Evolutionary conservation across 2,888 invertebrate genomes (phyloP).

Genomic region (Drosophila siamana): DNA sequence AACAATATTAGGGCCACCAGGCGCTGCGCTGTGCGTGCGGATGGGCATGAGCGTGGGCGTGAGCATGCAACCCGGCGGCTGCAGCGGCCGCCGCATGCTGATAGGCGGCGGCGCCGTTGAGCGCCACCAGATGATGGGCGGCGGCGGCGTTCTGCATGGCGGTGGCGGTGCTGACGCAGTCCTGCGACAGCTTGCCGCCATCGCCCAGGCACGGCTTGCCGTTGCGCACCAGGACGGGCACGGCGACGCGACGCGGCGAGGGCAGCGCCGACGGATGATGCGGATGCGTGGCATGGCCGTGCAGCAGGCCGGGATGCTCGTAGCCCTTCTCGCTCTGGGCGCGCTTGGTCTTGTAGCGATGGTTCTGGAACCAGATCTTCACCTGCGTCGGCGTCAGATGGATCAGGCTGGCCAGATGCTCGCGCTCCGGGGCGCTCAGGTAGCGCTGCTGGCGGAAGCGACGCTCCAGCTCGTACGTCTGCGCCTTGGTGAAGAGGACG

Average conservation of each 20-base stretch:
- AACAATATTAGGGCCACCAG: conserved; percentile 85
- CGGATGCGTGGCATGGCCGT: conserved; percentile 77
- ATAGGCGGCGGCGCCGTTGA: conserved; percentile 79
- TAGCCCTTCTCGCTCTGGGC: conserved; percentile 97
- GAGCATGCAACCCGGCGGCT: conserved; percentile 84
- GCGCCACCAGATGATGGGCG: conserved; percentile 73
- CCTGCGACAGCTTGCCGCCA: conserved; percentile 85
- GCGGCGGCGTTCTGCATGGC: conserved; percentile 85
- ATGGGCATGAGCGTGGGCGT: conserved; percentile 79
- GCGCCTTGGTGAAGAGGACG: conserved; percentile 98
- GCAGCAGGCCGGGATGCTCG: conserved; percentile 86
- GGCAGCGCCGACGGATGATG: conserved; percentile 87
- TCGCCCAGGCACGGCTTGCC: conserved; percentile 94
- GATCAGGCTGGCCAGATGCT: conserved; percentile 97
- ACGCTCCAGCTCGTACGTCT: conserved; percentile 97
- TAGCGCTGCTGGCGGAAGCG: conserved; percentile 98
- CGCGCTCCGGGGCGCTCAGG: conserved; percentile 98
- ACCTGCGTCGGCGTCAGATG: conserved; percentile 98
- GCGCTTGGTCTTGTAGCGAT: conserved; percentile 99
- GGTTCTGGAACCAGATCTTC: conserved; percentile 99
- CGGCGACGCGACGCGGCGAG: conserved; percentile 96
- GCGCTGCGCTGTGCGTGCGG: conserved; percentile 76
- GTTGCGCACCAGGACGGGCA: conserved; percentile 96
- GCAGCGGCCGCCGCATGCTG: conserved; percentile 85
- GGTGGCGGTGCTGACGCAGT: conserved; percentile 85